phyloP scores from a whole-genome alignment of 2,113 vertebrate genomes.

The Oreotrochilus melanogaster region DNA sequence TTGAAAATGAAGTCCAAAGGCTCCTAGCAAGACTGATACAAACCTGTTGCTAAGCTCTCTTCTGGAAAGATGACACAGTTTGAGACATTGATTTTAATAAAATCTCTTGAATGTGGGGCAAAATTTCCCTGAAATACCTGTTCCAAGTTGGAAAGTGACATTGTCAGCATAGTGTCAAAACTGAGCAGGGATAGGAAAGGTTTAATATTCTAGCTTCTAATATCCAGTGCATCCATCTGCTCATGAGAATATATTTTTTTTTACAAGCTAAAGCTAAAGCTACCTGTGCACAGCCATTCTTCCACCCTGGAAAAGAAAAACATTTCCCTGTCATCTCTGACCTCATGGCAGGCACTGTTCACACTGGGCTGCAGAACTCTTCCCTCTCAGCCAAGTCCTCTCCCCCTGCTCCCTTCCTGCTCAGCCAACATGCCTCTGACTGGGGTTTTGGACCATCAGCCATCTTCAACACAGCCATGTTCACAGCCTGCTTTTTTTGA shows the following conservation, averaged over 20 bases:
- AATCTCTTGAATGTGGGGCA: not conserved
- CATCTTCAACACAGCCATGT: not conserved
- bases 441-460: not conserved
- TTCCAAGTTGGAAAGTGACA: not conserved
- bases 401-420: not conserved
- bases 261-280: not conserved
- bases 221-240: not conserved
- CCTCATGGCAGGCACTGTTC: not conserved
- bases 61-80: slow-evolving; percentile 7
- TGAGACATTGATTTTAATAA: not conserved
- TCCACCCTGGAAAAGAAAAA: not conserved
- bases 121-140: slow-evolving; percentile 12
- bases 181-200: not conserved
- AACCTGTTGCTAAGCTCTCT: slow-evolving; percentile 5
- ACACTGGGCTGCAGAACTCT: not conserved
- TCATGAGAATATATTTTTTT: not conserved
- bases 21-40: not conserved
- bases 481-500: slow-evolving; percentile 35
- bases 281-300: not conserved
- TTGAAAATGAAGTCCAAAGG: slow-evolving; percentile 12
- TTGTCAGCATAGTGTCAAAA: slow-evolving; percentile 18
- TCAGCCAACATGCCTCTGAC: not conserved
- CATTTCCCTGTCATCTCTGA: not conserved
- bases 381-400: not conserved
- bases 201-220: not conserved